Evolutionary conservation across 2,797 vertebrate species (phyloP).

Genomic region (Sphaeramia orbicularis): DNA sequence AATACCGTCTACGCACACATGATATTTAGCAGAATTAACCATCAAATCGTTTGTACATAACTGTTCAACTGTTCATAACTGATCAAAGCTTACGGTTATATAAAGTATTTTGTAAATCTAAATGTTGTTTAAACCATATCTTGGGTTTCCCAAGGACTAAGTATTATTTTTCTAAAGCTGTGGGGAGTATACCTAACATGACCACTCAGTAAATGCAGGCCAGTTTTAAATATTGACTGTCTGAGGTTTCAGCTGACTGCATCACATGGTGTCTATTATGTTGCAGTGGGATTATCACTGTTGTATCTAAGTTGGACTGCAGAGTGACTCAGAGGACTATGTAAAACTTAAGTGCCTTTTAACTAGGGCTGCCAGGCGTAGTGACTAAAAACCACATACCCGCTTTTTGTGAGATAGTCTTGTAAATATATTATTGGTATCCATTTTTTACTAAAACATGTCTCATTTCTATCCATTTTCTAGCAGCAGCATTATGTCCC

Average conservation of each 20-base stretch:
- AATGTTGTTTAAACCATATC: neutral
- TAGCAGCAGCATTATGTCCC: slow-evolving; percentile 1
- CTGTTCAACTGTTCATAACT: no score
- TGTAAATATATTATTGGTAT: neutral
- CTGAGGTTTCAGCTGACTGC: slow-evolving; percentile 32
- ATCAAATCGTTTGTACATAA: no score
- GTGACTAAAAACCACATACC: neutral
- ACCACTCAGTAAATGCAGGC: slow-evolving; percentile 8
- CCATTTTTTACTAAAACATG: no score
- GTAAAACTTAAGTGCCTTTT: slow-evolving; percentile 27
- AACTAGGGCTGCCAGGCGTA: neutral
- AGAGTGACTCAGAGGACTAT: slow-evolving; percentile 10
- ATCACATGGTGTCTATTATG: slow-evolving; percentile 20
- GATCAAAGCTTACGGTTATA: neutral
- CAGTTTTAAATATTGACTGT: slow-evolving; percentile 16
- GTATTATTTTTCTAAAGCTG: neutral
- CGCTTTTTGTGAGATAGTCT: neutral
- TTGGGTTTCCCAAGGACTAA: neutral
- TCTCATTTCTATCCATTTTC: neutral
- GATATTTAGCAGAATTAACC: no score
- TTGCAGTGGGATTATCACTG: slow-evolving; percentile 41
- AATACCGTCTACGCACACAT: no score
- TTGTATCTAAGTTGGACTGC: slow-evolving; percentile 15
- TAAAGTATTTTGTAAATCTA: neutral
- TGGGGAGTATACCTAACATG: neutral